phyloP scores from a whole-genome alignment of 1,140 invertebrate species.

The Pissodes strobi region DNA sequence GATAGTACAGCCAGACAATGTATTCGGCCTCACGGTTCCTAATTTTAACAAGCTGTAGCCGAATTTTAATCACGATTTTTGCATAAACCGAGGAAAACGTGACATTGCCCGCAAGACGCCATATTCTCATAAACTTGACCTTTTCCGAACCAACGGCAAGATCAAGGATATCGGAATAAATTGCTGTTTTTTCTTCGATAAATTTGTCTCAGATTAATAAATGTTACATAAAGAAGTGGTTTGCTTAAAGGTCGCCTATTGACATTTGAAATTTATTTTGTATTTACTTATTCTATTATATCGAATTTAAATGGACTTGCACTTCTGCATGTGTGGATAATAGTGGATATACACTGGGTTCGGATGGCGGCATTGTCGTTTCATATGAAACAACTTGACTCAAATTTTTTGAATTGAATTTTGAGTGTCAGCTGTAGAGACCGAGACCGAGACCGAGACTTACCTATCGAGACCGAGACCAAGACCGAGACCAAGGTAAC shows the following conservation, averaged over 20 bases:
- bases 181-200: slow-evolving; percentile 16
- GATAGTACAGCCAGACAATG: background rate
- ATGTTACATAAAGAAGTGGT: slow-evolving; percentile 26
- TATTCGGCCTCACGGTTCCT: slow-evolving; percentile 18
- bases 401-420: no score
- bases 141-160: slow-evolving; percentile 21
- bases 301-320: no score
- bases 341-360: no score
- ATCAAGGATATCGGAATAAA: slow-evolving; percentile 29
- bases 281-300: no score
- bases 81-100: slow-evolving; percentile 14
- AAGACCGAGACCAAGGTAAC: no score
- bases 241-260: slow-evolving; percentile 25
- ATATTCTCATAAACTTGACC: slow-evolving; percentile 26
- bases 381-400: no score
- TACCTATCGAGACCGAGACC: no score
- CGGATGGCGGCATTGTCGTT: no score
- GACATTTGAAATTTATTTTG: slow-evolving; percentile 18
- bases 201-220: slow-evolving; percentile 20
- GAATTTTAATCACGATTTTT: slow-evolving; percentile 25
- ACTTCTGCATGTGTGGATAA: no score
- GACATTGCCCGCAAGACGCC: slow-evolving; percentile 10
- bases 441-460: no score
- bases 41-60: slow-evolving; percentile 13
- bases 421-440: no score